These are phyloP conservation scores for Neomonachus schauinslandi DNA, from an alignment of 2,113 vertebrate species.

Conservation along the genomic window DNA sequence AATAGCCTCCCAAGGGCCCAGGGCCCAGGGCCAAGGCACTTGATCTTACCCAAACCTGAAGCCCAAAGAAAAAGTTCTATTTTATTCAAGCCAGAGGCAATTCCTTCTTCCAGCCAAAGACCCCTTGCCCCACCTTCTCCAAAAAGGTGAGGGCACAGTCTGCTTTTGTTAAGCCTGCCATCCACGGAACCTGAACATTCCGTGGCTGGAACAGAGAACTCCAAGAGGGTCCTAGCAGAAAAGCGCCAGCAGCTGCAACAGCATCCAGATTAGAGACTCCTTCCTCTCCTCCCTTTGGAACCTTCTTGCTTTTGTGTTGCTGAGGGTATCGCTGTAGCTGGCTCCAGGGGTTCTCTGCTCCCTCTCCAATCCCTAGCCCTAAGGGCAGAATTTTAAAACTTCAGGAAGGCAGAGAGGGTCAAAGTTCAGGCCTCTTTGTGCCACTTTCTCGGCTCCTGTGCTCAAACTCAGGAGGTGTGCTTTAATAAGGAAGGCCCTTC, in stretches of 20 bases:
- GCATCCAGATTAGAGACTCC: neutral
- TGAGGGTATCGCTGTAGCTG: neutral
- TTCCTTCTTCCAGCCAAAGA: neutral
- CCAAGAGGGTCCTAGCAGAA: neutral
- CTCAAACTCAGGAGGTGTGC: slow-evolving; percentile 1
- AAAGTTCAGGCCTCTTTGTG: neutral
- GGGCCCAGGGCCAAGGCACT: neutral
- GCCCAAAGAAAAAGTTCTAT: neutral
- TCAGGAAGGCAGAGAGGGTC: neutral
- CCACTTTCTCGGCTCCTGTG: neutral
- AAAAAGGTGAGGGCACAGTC: neutral
- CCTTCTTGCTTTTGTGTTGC: neutral
- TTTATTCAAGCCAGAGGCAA: slow-evolving; percentile 15
- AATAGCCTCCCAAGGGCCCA: neutral
- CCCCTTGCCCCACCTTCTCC: neutral
- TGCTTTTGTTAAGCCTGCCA: slow-evolving; percentile 5
- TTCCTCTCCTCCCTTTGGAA: neutral
- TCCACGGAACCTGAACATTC: neutral
- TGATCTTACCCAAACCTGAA: slow-evolving; percentile 11
- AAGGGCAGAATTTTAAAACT: slow-evolving; percentile 1
- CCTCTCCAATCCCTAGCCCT: neutral
- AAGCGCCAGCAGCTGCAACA: neutral
- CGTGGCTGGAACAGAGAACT: neutral
- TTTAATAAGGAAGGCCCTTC: neutral
- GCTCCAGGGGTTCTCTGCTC: neutral